phyloP scores from a whole-genome alignment of 1,140 invertebrate species.

The Drosophila bipectinata region DNA sequence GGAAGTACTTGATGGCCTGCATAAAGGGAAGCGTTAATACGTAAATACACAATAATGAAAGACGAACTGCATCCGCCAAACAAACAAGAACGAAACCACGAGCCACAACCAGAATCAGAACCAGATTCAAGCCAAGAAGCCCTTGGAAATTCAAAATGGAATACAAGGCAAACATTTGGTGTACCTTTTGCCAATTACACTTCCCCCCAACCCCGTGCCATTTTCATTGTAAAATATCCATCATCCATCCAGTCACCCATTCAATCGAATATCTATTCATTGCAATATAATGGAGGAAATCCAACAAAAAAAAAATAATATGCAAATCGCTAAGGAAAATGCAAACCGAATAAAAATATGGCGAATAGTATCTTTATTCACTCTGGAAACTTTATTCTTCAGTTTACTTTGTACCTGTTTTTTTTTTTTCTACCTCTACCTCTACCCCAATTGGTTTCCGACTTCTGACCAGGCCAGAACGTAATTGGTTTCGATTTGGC shows the following conservation, averaged over 20 bases:
- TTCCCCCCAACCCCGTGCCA: background rate
- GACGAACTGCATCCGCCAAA: background rate
- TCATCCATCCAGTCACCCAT: background rate
- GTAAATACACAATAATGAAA: slow-evolving; percentile 67
- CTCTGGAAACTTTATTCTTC: background rate
- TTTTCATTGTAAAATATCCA: slow-evolving; percentile 8
- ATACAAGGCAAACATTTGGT: slow-evolving; percentile 62
- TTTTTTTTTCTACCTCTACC: background rate
- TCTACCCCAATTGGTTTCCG: background rate
- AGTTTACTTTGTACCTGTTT: background rate
- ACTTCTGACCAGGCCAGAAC: slow-evolving; percentile 19
- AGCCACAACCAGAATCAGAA: background rate
- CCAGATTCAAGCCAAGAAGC: slow-evolving; percentile 5
- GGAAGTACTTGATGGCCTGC: slow-evolving; percentile 47
- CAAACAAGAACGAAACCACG: background rate
- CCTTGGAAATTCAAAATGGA: slow-evolving; percentile 59
- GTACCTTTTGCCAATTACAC: slow-evolving; percentile 48
- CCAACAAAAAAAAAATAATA: background rate
- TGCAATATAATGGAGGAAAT: slow-evolving; percentile 6
- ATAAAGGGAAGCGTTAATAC: slow-evolving; percentile 66
- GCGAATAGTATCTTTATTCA: slow-evolving; percentile 8
- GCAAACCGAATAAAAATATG: slow-evolving; percentile 4
- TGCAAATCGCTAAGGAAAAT: slow-evolving; percentile 32
- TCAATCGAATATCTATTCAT: slow-evolving; percentile 5
- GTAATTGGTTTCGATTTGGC: slow-evolving; percentile 38